A percentile compares a stretch with the other conserved stretches of the same genome.
These are phyloP conservation scores for Nebria ingens DNA, from an alignment of 1,140 invertebrate genomes.

Conservation along the genomic window DNA sequence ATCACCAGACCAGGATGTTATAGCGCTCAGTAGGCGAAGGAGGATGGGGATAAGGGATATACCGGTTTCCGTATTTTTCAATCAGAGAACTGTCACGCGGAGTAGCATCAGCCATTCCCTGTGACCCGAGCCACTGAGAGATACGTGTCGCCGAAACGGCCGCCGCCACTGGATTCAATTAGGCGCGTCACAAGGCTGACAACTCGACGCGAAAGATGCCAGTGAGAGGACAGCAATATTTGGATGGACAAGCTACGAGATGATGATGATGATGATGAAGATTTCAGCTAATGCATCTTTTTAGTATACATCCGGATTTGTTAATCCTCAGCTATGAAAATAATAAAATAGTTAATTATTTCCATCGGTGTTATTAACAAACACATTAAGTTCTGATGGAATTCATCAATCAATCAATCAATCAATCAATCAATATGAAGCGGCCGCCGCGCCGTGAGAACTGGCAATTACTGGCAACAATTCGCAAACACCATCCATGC, in stretches of 20 bases:
- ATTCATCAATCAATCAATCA: too few relatives aligned
- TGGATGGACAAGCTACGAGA: too few relatives aligned
- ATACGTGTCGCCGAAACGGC: neutral
- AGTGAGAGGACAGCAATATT: too few relatives aligned
- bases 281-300: too few relatives aligned
- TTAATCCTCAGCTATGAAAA: too few relatives aligned
- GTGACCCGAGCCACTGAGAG: neutral
- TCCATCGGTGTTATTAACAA: too few relatives aligned
- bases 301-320: too few relatives aligned
- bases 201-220: neutral
- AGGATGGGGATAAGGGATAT: neutral
- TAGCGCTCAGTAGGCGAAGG: neutral
- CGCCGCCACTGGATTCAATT: conserved; percentile 3
- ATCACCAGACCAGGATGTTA: neutral
- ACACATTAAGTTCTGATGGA: too few relatives aligned
- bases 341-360: too few relatives aligned
- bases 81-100: conserved; percentile 41
- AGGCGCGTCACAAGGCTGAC: neutral
- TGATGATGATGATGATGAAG: too few relatives aligned
- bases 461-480: neutral
- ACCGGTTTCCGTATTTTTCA: conserved; percentile 45
- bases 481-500: neutral
- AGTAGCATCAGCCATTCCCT: neutral
- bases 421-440: neutral
- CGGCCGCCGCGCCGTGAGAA: neutral